These are phyloP conservation scores for Brachyistius frenatus DNA, from an alignment of 2,113 vertebrate species.

Conservation along the genomic window DNA sequence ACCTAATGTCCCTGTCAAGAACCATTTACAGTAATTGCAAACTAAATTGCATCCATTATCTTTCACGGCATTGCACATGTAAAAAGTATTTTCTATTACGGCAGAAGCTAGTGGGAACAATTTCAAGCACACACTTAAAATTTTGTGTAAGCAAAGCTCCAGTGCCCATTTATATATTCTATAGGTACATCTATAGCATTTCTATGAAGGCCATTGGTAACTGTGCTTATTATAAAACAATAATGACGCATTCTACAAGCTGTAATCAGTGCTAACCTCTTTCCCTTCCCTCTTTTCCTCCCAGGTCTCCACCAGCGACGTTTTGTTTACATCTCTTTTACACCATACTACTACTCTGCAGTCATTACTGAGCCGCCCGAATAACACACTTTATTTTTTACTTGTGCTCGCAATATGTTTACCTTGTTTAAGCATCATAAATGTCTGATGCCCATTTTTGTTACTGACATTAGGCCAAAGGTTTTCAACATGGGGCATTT, in stretches of 20 bases:
- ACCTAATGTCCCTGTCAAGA: conserved; percentile 54
- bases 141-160: neutral
- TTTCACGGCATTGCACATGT: neutral
- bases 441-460: too few relatives aligned
- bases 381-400: too few relatives aligned
- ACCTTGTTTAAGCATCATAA: too few relatives aligned
- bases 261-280: neutral
- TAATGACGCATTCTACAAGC: conserved; percentile 6
- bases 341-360: too few relatives aligned
- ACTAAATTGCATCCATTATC: conserved; percentile 52
- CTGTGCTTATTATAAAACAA: conserved; percentile 16
- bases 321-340: neutral
- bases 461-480: too few relatives aligned
- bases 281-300: neutral
- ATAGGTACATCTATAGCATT: neutral
- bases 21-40: conserved; percentile 49
- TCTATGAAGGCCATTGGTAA: neutral
- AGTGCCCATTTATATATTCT: conserved; percentile 5
- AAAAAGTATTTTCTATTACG: conserved; percentile 34
- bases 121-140: conserved; percentile 16
- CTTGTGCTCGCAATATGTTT: too few relatives aligned
- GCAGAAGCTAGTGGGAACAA: conserved; percentile 14
- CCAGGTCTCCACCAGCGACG: neutral
- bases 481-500: too few relatives aligned
- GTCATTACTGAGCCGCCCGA: too few relatives aligned